Evolutionary conservation across 2,888 invertebrate genomes (phyloP).

Genomic region (Argyresthia albistria): DNA sequence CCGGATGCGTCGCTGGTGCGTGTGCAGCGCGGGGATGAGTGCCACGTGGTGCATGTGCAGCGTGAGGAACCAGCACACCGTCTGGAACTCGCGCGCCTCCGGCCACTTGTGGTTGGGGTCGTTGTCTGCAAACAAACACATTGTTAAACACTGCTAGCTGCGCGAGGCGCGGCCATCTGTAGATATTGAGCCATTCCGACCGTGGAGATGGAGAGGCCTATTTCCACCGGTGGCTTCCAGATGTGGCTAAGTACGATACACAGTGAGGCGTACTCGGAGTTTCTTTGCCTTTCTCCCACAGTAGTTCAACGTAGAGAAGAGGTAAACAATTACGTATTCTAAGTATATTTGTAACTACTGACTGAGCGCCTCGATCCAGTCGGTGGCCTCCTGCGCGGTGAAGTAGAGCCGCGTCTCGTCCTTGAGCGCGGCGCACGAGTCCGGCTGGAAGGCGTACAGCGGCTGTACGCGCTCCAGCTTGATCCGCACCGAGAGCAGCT

Average conservation of each 20-base stretch:
- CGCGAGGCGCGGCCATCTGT: too few relatives aligned
- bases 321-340: too few relatives aligned
- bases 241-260: too few relatives aligned
- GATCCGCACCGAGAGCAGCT: conserved; percentile 90
- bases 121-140: conserved; percentile 27
- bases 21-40: conserved; percentile 89
- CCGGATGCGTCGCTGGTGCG: conserved; percentile 69
- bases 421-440: conserved; percentile 79
- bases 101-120: conserved; percentile 75
- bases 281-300: too few relatives aligned
- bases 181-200: too few relatives aligned
- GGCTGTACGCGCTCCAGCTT: conserved; percentile 92
- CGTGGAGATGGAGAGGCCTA: too few relatives aligned
- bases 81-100: conserved; percentile 93
- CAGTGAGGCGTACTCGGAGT: too few relatives aligned
- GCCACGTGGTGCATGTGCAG: conserved; percentile 95
- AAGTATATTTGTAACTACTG: conserved; percentile 24
- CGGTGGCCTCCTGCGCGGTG: conserved; percentile 84
- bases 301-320: too few relatives aligned
- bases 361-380: conserved; percentile 81
- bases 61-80: conserved; percentile 97
- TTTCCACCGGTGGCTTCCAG: too few relatives aligned
- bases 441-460: conserved; percentile 89
- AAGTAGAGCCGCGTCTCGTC: conserved; percentile 89
- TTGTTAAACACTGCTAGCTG: neutral